Conservation (phyloP, 2,797 vertebrate genomes). For the Ibycter americanus region DNA sequence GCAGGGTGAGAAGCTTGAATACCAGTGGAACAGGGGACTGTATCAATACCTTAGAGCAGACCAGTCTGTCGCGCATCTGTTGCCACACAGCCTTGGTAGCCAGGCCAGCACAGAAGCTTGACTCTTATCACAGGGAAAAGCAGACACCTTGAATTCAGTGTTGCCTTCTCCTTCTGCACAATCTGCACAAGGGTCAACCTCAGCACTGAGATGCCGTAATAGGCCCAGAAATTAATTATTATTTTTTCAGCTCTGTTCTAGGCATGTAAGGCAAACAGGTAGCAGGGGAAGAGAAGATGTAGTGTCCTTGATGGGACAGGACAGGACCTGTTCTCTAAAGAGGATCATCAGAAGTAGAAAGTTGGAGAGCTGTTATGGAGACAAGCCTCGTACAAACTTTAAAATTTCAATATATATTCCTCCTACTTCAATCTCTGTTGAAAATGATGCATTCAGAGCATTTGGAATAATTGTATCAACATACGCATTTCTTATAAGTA, state of each 20-base stretch:
- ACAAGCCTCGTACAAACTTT: not conserved
- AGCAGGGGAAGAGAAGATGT: not conserved
- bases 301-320: not conserved
- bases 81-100: not conserved
- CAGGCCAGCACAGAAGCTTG: not conserved
- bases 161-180: not conserved
- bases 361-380: not conserved
- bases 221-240: not conserved
- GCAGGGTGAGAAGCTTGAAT: not conserved
- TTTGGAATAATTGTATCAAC: not conserved
- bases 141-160: rapidly evolving
- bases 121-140: not conserved
- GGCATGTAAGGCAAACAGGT: not conserved
- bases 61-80: not conserved
- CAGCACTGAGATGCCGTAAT: rapidly evolving
- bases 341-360: not conserved
- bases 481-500: not conserved
- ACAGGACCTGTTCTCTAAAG: not conserved
- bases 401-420: not conserved
- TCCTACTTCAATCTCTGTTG: not conserved
- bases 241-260: not conserved
- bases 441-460: not conserved
- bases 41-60: not conserved
- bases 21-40: not conserved
- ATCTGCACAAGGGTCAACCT: not conserved